A percentile compares a stretch with the other conserved stretches of the same genome.
Evolutionary conservation across 2,113 vertebrate species (phyloP).

Genomic region (Esox niger): DNA sequence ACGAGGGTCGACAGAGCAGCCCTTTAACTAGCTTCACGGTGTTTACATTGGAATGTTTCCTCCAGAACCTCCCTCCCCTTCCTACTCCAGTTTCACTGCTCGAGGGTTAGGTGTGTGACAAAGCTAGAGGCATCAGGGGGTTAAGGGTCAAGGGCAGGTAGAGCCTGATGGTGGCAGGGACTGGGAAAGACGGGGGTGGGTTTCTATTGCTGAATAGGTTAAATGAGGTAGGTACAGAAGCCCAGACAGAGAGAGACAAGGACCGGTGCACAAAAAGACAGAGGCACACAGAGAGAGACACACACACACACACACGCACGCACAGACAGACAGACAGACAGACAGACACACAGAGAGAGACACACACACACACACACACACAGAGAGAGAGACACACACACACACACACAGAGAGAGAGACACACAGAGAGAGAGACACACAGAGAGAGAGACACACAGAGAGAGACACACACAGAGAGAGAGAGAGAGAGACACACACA

Average conservation of each 20-base stretch:
- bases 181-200: constrained; percentile 16
- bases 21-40: constrained; percentile 19
- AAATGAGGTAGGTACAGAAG: constrained; percentile 24
- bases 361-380: no score
- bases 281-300: not conserved
- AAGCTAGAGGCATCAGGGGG: not conserved
- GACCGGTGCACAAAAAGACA: not conserved
- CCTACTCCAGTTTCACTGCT: not conserved
- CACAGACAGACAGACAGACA: constrained; percentile 2
- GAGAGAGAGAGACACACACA: no score
- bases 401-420: no score
- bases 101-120: not conserved
- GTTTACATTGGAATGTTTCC: constrained; percentile 23
- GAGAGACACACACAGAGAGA: no score
- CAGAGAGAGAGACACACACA: no score
- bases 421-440: no score
- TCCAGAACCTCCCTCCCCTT: constrained; percentile 23
- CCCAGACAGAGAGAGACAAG: no score
- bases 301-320: no score
- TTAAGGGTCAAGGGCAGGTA: not conserved
- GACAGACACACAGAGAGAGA: no score
- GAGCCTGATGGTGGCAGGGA: not conserved
- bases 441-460: no score
- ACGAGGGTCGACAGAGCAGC: constrained; percentile 30
- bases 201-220: constrained; percentile 14